A percentile compares a stretch with the other conserved stretches of the same genome.
phyloP scores from a whole-genome alignment of 2,888 invertebrate species.

The Alviniconcha strummeri region DNA sequence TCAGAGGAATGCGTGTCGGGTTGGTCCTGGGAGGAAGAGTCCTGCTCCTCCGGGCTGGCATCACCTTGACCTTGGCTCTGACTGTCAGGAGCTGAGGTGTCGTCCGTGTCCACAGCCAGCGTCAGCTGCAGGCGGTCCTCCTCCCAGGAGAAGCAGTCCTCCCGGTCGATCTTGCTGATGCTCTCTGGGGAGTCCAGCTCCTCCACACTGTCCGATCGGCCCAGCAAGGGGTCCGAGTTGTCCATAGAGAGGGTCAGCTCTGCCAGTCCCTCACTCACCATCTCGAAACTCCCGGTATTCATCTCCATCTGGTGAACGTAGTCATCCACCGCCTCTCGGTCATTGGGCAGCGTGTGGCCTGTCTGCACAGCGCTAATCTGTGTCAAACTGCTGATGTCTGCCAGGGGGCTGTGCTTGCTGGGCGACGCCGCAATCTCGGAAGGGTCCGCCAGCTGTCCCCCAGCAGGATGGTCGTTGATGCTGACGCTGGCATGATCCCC shows the following conservation, averaged over 20 bases:
- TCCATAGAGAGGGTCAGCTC: constrained; percentile 9
- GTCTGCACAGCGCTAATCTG: constrained; percentile 58
- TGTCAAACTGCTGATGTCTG: constrained; percentile 38
- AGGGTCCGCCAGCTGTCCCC: background rate
- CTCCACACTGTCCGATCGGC: constrained; percentile 44
- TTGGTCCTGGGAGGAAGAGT: background rate
- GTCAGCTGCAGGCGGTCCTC: constrained; percentile 63
- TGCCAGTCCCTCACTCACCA: background rate
- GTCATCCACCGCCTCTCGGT: constrained; percentile 24
- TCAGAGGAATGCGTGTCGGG: background rate
- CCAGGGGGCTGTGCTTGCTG: constrained; percentile 18
- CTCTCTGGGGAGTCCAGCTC: constrained; percentile 68
- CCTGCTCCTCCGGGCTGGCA: constrained; percentile 8
- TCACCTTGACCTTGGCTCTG: constrained; percentile 22
- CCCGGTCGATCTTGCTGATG: constrained; percentile 63
- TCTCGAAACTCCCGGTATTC: background rate
- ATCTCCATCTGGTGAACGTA: constrained; percentile 25
- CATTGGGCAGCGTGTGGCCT: constrained; percentile 19
- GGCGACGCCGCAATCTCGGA: constrained; percentile 2
- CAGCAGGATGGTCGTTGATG: background rate
- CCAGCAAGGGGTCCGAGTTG: constrained; percentile 16
- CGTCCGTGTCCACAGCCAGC: constrained; percentile 37
- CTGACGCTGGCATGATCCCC: background rate
- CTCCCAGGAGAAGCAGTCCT: constrained; percentile 69
- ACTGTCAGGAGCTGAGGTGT: constrained; percentile 39